A percentile compares a stretch with the other conserved stretches of the same genome.
Evolutionary conservation across 2,888 invertebrate genomes (phyloP).

Genomic region (Catocala fraxini): DNA sequence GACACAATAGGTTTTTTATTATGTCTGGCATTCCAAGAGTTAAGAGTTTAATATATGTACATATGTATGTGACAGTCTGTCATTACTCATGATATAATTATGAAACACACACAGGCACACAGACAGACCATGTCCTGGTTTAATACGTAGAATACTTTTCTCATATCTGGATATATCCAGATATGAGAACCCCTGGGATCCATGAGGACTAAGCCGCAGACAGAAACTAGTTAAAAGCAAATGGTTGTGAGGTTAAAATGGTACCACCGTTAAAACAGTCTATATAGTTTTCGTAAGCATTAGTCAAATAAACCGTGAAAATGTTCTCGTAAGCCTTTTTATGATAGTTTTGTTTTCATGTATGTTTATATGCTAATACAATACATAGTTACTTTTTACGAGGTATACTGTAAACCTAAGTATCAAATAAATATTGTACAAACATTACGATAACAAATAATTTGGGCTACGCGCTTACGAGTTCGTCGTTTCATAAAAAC

Average conservation of each 20-base stretch:
- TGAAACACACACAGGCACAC: too few species aligned
- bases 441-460: not conserved
- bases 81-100: too few species aligned
- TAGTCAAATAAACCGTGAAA: not conserved
- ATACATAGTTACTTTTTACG: slow-evolving; percentile 2
- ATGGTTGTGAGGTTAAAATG: not conserved
- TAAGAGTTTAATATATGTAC: too few species aligned
- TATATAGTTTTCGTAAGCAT: not conserved
- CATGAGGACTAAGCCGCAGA: too few species aligned
- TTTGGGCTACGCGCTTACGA: not conserved
- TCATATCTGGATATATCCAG: too few species aligned
- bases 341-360: not conserved
- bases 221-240: too few species aligned
- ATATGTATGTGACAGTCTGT: too few species aligned
- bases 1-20: too few species aligned
- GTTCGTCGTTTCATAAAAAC: not conserved
- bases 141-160: too few species aligned
- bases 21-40: too few species aligned
- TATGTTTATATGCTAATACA: slow-evolving; percentile 1
- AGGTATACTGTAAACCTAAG: not conserved
- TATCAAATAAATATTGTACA: not conserved
- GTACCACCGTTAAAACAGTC: not conserved
- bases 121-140: too few species aligned
- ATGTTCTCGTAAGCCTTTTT: slow-evolving; percentile 2
- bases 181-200: too few species aligned